Percentiles rank a stretch among this genome's conserved stretches.
phyloP scores from a whole-genome alignment of 53 echinoderm and acorn worm genomes.

The Antedon mediterranea region DNA sequence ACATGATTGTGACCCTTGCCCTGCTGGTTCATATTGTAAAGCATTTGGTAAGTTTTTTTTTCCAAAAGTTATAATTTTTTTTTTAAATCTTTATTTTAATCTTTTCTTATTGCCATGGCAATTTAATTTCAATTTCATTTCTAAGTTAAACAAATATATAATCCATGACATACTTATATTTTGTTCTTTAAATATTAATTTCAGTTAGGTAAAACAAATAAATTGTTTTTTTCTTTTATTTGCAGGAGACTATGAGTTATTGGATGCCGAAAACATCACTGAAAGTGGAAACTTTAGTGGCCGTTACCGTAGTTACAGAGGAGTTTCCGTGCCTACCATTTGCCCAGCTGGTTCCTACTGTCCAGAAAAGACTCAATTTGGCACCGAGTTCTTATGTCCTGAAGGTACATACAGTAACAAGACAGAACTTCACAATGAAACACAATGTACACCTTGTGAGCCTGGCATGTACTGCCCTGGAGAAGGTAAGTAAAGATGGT shows the following conservation, averaged over 20 bases:
- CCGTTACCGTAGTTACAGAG: conserved; percentile 82
- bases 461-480: conserved; percentile 77
- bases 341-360: conserved; percentile 82
- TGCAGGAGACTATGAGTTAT: conserved; percentile 64
- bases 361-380: conserved; percentile 56
- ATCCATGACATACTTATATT: too few relatives aligned
- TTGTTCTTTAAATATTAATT: too few relatives aligned
- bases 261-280: conserved; percentile 67
- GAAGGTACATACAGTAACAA: conserved; percentile 77
- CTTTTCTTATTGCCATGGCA: too few relatives aligned
- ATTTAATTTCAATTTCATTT: too few relatives aligned
- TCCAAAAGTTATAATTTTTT: too few relatives aligned
- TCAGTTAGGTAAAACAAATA: too few relatives aligned
- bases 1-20: conserved; percentile 65
- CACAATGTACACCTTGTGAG: conserved; percentile 78
- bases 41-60: conserved; percentile 57
- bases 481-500: conserved; percentile 29
- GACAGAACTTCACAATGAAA: conserved; percentile 60
- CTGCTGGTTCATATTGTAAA: conserved; percentile 74
- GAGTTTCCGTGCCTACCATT: conserved; percentile 64
- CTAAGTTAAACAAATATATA: too few relatives aligned
- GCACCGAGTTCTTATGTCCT: conserved; percentile 68
- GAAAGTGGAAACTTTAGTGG: conserved; percentile 68
- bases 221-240: neutral
- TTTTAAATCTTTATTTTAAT: too few relatives aligned